Evolutionary conservation across 2,888 invertebrate genomes (phyloP).

Genomic region (Toxonevra muliebris): DNA sequence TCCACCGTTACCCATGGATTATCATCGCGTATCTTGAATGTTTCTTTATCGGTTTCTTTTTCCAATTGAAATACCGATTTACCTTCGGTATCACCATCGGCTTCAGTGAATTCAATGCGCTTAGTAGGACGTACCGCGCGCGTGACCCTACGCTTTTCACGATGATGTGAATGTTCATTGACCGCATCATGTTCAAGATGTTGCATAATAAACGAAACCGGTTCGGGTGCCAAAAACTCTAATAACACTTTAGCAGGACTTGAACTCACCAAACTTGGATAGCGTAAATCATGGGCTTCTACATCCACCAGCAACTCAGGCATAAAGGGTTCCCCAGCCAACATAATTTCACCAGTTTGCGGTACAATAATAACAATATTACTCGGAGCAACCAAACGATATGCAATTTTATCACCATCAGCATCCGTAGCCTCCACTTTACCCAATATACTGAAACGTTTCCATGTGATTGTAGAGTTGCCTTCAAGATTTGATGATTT

Average conservation of each 20-base stretch:
- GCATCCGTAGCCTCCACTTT: constrained; percentile 87
- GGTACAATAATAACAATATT: constrained; percentile 89
- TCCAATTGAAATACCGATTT: constrained; percentile 89
- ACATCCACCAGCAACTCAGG: constrained; percentile 76
- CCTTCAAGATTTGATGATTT: constrained; percentile 68
- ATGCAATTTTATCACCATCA: constrained; percentile 92
- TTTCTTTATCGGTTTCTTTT: constrained; percentile 91
- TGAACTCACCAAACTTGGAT: constrained; percentile 75
- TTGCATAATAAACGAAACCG: constrained; percentile 70
- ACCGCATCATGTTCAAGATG: constrained; percentile 66
- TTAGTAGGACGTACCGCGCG: constrained; percentile 94
- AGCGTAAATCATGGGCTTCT: constrained; percentile 83
- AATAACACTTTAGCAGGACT: constrained; percentile 80
- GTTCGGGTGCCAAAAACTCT: constrained; percentile 73
- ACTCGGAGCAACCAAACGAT: constrained; percentile 81
- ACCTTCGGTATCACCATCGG: constrained; percentile 88
- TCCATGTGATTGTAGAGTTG: constrained; percentile 74
- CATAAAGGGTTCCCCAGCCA: constrained; percentile 78
- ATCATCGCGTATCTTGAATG: constrained; percentile 91
- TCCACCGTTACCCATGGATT: constrained; percentile 95
- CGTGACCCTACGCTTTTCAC: constrained; percentile 82
- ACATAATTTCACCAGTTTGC: constrained; percentile 88
- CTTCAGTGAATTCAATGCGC: constrained; percentile 89
- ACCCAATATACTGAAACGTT: constrained; percentile 84
- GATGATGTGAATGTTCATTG: constrained; percentile 69